Evolutionary conservation across 2,113 vertebrate genomes (phyloP), one percentile per base, ranked within the genome.

Genomic region (Plestiodon gilberti): DNA sequence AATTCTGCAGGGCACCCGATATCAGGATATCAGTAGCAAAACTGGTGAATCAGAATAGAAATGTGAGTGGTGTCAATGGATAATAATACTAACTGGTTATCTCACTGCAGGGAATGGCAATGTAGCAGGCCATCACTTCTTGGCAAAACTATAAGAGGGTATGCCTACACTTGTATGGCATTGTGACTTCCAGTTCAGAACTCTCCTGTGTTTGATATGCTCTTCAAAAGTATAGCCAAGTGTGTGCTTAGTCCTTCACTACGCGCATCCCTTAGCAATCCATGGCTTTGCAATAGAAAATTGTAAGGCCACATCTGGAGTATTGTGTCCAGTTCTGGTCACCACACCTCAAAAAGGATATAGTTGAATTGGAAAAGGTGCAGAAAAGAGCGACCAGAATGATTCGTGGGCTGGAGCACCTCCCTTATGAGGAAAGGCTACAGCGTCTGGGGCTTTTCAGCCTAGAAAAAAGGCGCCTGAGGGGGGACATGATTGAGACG

Each of bases 131-230:
- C 33, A 62, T 87, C 52, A 61, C 52, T 85, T n/a, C 69, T 0
- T 76, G 43, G 80, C 83, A 93, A 92, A 89, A 90, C 86, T n/a
- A 92, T 90, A 80, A 89, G 78, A 89, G 48, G 55, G 52, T 43
- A 43, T 86, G 69, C 89, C 81, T 83, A 71, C 84, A 84, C 30
- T 10, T 35, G n/a, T 3, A 1, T 0, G 82, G 75, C 43, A 79
- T 76, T 84, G 79, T 55, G 78, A 30, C 85, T 67, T 62, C 33
- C 65, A 59, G 20, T 88, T 76, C 8, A 23, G n/a, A 73, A 35
- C 74, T 43, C 71, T 25, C 40, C 61, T 64, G 30, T 86, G 10
- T 77, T 48, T 40, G 57, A 40, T 25, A 85, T 5, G 1, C 33
- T 35, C 17, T 28, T 89, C 35, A 81, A 89, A 78, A 22, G 2